Evolutionary conservation across 1,140 invertebrate species (phyloP), one percentile per base, ranked within the genome.

Genomic region (Pseudomyrmex dendroicus): DNA sequence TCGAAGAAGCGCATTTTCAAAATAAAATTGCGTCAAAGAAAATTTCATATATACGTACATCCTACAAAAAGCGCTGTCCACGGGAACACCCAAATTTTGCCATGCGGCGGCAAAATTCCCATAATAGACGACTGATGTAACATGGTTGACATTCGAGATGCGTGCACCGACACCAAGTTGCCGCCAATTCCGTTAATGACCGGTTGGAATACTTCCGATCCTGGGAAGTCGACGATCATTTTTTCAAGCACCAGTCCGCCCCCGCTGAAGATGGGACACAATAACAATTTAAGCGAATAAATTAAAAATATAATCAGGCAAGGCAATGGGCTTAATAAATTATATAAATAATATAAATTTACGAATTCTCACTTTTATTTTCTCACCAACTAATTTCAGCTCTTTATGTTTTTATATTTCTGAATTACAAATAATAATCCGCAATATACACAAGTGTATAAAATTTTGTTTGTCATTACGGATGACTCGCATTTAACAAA

Each of bases 151-250:
- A 99, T 97, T 90, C 98, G 96, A 87, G 98, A 98, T 1, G 98
- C 97, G 94, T 99, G 98, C n/a, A 99, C 98, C 44, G 98, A 99
- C 1, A 99, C 99, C 88, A 99, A 95, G 94, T 99, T 99, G 8
- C 99, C 99, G 62, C 99, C 99, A 87, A 99, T 98, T 13, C 99
- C 98, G 90, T 98, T 98, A 61, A 99, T 98, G 22, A 99, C 98
- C 0, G 98, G 98, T 92, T 98, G 97, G 93, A 98, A 99, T 17
- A 98, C 97, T 57, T 97, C 97, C 92, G 98, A 98, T 22, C 97
- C 97, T n/a, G 95, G 94, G 90, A 96, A 98, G 4, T 95, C 93
- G 77, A 96, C 95, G 2, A 98, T 97, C 1, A 97, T 97, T 84
- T 95, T 94, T 90, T 98, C 97, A 50, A 98, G 93, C 17, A 98